phyloP scores from a whole-genome alignment of 2,113 vertebrate species.

The Eupsittula cactorum region DNA sequence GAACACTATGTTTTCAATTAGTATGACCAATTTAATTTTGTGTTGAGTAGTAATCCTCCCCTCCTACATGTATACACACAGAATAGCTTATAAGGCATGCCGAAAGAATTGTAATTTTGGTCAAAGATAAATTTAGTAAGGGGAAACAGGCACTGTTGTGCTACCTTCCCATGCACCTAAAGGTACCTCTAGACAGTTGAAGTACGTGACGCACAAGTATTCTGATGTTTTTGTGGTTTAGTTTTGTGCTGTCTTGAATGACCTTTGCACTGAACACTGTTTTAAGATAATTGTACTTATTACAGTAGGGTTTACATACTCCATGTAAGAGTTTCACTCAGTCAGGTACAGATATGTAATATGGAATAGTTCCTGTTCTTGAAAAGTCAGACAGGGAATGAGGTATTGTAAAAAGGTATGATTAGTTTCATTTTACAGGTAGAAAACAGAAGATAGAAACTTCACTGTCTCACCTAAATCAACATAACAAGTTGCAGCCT shows the following conservation, averaged over 20 bases:
- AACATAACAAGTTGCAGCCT: neutral
- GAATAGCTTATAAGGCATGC: neutral
- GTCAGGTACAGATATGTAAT: no score
- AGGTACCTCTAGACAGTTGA: neutral
- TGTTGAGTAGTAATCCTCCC: neutral
- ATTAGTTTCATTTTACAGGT: neutral
- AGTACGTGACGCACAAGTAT: neutral
- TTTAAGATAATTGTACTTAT: neutral
- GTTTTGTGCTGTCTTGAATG: neutral
- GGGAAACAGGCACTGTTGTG: neutral
- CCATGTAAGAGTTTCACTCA: neutral
- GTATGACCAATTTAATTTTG: neutral
- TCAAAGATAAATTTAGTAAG: neutral
- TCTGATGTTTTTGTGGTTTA: neutral
- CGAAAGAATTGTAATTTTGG: neutral
- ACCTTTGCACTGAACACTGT: neutral
- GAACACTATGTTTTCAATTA: neutral
- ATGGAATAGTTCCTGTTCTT: neutral
- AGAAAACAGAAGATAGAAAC: neutral
- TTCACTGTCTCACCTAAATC: neutral
- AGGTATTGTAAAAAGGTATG: neutral
- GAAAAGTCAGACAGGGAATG: neutral
- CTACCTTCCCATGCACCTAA: neutral
- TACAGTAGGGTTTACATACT: neutral
- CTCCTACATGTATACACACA: neutral